Evolutionary conservation across 1,140 invertebrate genomes (phyloP).

Genomic region (Cydia strobilella): DNA sequence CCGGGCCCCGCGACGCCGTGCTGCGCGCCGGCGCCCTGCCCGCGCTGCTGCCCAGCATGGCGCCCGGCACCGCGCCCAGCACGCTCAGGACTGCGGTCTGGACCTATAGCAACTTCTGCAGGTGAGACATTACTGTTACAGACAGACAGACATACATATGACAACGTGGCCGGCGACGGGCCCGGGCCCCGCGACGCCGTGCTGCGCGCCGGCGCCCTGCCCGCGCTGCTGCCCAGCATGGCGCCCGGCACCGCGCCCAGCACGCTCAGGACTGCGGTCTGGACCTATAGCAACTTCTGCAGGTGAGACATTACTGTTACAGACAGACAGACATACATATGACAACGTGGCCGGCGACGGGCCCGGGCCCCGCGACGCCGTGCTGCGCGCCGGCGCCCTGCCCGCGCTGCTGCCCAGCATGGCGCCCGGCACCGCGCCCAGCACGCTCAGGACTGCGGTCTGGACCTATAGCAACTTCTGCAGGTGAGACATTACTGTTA

Average conservation of each 20-base stretch:
- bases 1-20: no score
- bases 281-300: constrained; percentile 96
- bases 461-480: constrained; percentile 97
- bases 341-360: no score
- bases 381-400: constrained; percentile 80
- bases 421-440: constrained; percentile 70
- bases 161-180: no score
- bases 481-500: constrained; percentile 27
- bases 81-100: constrained; percentile 87
- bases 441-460: constrained; percentile 83
- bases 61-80: constrained; percentile 69
- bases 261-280: constrained; percentile 85
- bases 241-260: constrained; percentile 71
- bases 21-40: constrained; percentile 83
- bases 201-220: constrained; percentile 80
- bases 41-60: constrained; percentile 84
- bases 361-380: no score
- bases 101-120: constrained; percentile 95
- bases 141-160: no score
- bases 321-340: no score
- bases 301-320: neutral
- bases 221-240: constrained; percentile 85
- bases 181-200: no score
- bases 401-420: constrained; percentile 85
- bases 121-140: neutral